Percentiles rank a stretch among this genome's conserved stretches.
Conservation (phyloP, 1,140 invertebrate species). For the Saxidomus purpurata region DNA sequence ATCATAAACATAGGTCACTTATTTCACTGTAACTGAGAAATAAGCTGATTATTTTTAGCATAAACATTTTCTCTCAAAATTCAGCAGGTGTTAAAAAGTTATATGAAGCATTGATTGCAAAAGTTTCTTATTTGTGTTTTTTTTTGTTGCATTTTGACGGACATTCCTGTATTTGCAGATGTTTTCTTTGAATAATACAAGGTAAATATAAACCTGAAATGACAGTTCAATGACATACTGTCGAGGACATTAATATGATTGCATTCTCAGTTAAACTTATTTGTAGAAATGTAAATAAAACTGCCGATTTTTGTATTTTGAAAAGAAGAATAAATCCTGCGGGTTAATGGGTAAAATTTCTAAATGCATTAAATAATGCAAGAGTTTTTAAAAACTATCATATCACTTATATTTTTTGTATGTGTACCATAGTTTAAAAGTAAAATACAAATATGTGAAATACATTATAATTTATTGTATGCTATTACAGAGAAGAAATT, state of each 20-base stretch:
- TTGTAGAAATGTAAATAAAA: not conserved
- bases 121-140: not conserved
- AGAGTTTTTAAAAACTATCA: too few species aligned
- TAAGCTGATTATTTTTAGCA: too few species aligned
- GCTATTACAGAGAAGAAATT: too few species aligned
- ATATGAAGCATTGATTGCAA: too few species aligned
- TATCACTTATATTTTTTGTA: too few species aligned
- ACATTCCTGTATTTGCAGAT: not conserved
- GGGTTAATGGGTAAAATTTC: not conserved
- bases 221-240: not conserved
- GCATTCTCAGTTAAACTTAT: conserved; percentile 3
- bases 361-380: not conserved
- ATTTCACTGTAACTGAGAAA: too few species aligned
- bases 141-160: not conserved
- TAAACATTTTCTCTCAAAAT: too few species aligned
- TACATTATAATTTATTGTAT: too few species aligned
- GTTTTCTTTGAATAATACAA: not conserved
- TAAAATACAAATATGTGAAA: too few species aligned
- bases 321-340: not conserved
- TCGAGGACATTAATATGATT: not conserved
- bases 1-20: too few species aligned
- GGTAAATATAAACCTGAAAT: not conserved
- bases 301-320: not conserved
- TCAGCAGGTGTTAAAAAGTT: too few species aligned
- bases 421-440: too few species aligned